Evolutionary conservation across 2,888 invertebrate species (phyloP).

Genomic region (Hoplodrina ambigua): DNA sequence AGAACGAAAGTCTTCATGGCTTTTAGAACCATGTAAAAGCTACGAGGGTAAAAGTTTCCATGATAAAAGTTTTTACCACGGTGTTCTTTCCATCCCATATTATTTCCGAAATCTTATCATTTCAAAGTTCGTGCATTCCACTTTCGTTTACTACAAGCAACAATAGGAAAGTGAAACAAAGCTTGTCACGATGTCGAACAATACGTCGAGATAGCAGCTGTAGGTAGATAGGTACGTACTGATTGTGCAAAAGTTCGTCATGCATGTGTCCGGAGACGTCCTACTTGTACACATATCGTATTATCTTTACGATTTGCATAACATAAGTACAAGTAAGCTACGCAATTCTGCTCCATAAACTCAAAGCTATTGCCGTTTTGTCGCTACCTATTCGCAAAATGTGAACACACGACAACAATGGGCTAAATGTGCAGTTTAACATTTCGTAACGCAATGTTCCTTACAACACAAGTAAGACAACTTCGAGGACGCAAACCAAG

Average conservation of each 20-base stretch:
- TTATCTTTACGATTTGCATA: conserved; percentile 59
- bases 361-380: conserved; percentile 44
- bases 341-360: conserved; percentile 42
- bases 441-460: conserved; percentile 66
- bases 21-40: too few relatives aligned
- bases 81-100: background rate
- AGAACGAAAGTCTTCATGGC: too few relatives aligned
- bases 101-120: conserved; percentile 52
- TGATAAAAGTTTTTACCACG: too few relatives aligned
- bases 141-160: conserved; percentile 50
- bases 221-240: background rate
- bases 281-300: conserved; percentile 31
- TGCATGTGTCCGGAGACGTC: conserved; percentile 38
- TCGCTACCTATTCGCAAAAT: conserved; percentile 54
- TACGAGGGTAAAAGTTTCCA: too few relatives aligned
- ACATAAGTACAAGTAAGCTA: conserved; percentile 15
- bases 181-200: conserved; percentile 49
- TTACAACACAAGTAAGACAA: conserved; percentile 60
- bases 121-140: conserved; percentile 51
- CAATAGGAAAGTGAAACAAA: conserved; percentile 49
- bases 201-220: conserved; percentile 43
- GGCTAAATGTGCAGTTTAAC: conserved; percentile 53
- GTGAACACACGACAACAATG: conserved; percentile 66
- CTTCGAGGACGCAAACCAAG: conserved; percentile 65
- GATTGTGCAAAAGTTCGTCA: conserved; percentile 52